phyloP scores from a whole-genome alignment of 2,888 invertebrate species.

The Nowickia ferox region DNA sequence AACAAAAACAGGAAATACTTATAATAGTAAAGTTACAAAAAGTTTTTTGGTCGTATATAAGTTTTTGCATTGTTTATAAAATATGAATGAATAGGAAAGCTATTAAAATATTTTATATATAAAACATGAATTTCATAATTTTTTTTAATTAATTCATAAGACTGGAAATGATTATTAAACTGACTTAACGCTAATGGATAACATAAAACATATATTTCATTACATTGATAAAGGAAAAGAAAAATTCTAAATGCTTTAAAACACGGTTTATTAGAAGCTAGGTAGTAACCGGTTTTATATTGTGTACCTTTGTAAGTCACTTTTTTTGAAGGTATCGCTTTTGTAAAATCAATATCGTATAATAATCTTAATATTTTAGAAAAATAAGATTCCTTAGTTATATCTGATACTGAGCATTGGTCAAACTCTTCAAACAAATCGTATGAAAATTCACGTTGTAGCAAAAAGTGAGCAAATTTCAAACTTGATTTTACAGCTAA shows the following conservation, averaged over 20 bases:
- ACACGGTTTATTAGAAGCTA: too few species aligned
- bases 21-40: background rate
- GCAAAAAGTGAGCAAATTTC: background rate
- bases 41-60: slow-evolving; percentile 15
- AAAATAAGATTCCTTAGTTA: slow-evolving; percentile 15
- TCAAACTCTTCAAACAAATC: background rate
- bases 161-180: slow-evolving; percentile 15
- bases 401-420: background rate
- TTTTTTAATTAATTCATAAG: slow-evolving; percentile 14
- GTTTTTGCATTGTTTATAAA: slow-evolving; percentile 17
- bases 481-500: background rate
- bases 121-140: slow-evolving; percentile 24
- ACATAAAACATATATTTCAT: slow-evolving; percentile 16
- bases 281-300: too few species aligned
- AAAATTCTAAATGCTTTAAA: too few species aligned
- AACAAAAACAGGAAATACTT: background rate
- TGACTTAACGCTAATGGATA: slow-evolving; percentile 7
- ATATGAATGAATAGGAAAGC: slow-evolving; percentile 28
- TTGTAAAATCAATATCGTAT: slow-evolving; percentile 19
- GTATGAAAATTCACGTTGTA: background rate
- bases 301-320: too few species aligned
- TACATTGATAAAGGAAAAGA: background rate
- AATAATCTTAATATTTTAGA: too few species aligned
- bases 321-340: background rate
- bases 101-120: slow-evolving; percentile 15